Conservation (phyloP, 2,888 invertebrate genomes). For the Coleophora flavipennella region DNA sequence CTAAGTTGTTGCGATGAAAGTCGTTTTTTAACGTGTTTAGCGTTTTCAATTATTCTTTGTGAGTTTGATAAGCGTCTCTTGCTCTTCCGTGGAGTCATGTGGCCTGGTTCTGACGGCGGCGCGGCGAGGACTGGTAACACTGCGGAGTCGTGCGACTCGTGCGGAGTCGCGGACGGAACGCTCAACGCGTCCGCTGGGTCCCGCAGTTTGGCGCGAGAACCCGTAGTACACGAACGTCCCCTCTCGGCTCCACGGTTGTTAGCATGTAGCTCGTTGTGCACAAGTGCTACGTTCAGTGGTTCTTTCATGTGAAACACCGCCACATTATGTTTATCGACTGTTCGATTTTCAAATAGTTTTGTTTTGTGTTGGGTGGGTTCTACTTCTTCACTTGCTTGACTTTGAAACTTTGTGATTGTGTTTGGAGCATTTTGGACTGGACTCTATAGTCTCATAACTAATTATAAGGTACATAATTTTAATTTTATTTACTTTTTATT, state of each 20-base stretch:
- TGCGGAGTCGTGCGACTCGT: neutral
- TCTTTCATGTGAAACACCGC: constrained; percentile 67
- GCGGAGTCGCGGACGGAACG: too few relatives aligned
- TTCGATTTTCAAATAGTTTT: constrained; percentile 57
- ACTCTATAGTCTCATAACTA: constrained; percentile 3
- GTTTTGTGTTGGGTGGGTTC: constrained; percentile 33
- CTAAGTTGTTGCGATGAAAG: too few relatives aligned
- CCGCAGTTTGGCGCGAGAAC: constrained; percentile 65
- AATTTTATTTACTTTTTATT: too few relatives aligned
- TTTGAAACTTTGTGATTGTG: constrained; percentile 30
- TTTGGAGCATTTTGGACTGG: constrained; percentile 22
- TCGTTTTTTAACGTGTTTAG: too few relatives aligned
- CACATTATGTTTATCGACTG: constrained; percentile 66
- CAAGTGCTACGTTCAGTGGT: constrained; percentile 66
- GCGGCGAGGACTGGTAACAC: neutral
- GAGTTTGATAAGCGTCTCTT: too few relatives aligned
- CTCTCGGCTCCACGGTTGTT: constrained; percentile 42
- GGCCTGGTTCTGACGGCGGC: neutral
- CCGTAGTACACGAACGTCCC: constrained; percentile 37
- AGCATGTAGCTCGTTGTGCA: constrained; percentile 52
- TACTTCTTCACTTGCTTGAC: constrained; percentile 33
- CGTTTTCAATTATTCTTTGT: too few relatives aligned
- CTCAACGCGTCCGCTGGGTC: constrained; percentile 8
- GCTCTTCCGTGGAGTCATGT: too few relatives aligned
- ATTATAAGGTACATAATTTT: too few relatives aligned